A percentile compares a stretch with the other conserved stretches of the same genome.
Conservation (phyloP, 2,113 vertebrate species). For the Bubo bubo region DNA sequence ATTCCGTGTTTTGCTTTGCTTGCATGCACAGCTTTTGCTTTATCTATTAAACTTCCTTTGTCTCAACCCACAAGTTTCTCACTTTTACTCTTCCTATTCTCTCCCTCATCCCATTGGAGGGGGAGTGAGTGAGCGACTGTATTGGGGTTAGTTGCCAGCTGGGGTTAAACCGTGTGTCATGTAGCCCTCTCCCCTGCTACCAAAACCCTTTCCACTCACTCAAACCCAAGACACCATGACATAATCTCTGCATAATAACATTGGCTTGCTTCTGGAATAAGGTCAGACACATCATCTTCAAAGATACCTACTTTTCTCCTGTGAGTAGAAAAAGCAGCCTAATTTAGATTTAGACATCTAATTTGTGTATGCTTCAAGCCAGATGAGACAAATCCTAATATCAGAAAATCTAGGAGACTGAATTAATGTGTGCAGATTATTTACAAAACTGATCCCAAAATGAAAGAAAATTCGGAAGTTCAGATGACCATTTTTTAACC, state of each 20-base stretch:
- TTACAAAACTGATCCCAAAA: not conserved
- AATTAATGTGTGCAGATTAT: not conserved
- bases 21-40: not conserved
- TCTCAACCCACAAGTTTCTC: not conserved
- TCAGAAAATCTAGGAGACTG: not conserved
- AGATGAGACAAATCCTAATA: not conserved
- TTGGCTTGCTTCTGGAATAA: not conserved
- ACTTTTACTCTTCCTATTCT: not conserved
- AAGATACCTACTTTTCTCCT: not conserved
- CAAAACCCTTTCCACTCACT: too few relatives aligned
- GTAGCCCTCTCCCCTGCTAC: too few relatives aligned
- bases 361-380: not conserved
- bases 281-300: not conserved
- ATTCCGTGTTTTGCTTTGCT: not conserved
- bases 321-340: not conserved
- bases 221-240: too few relatives aligned
- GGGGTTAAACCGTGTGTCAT: not conserved
- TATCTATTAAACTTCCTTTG: not conserved
- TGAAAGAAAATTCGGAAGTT: not conserved
- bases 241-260: not conserved
- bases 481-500: not conserved
- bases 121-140: not conserved
- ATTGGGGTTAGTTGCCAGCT: not conserved
- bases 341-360: not conserved
- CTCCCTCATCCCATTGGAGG: fast-evolving